Evolutionary conservation across 2,888 invertebrate genomes (phyloP).

Genomic region (Autographa gamma): DNA sequence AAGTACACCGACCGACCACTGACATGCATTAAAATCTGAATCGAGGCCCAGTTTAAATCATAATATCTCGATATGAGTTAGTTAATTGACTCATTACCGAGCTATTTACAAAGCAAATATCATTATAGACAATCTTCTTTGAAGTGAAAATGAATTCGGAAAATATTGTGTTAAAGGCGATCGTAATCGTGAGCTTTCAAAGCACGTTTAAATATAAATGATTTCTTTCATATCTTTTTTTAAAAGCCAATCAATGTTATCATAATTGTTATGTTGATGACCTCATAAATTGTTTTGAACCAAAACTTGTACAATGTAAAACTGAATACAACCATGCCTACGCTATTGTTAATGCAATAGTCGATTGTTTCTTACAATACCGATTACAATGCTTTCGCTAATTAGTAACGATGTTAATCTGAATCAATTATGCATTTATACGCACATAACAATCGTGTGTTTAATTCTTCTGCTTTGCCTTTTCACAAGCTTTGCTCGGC

Average conservation of each 20-base stretch:
- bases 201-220: neutral
- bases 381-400: conserved; percentile 31
- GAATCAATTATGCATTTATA: conserved; percentile 19
- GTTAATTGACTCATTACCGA: neutral
- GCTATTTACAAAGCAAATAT: neutral
- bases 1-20: too few species aligned
- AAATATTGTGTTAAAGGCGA: neutral
- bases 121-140: neutral
- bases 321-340: neutral
- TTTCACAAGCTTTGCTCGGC: too few species aligned
- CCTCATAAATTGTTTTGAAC: neutral
- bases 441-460: neutral
- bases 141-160: neutral
- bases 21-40: too few species aligned
- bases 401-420: conserved; percentile 17
- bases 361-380: conserved; percentile 19
- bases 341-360: conserved; percentile 8
- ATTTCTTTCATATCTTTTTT: conserved; percentile 8
- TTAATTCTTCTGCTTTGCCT: neutral
- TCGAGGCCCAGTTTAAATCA: neutral
- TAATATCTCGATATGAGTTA: neutral
- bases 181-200: neutral
- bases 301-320: conserved; percentile 17
- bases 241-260: neutral
- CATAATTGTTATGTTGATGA: conserved; percentile 10